These are phyloP conservation scores for Cheilinus undulatus DNA, from an alignment of 2,113 vertebrate genomes.

Conservation along the genomic window DNA sequence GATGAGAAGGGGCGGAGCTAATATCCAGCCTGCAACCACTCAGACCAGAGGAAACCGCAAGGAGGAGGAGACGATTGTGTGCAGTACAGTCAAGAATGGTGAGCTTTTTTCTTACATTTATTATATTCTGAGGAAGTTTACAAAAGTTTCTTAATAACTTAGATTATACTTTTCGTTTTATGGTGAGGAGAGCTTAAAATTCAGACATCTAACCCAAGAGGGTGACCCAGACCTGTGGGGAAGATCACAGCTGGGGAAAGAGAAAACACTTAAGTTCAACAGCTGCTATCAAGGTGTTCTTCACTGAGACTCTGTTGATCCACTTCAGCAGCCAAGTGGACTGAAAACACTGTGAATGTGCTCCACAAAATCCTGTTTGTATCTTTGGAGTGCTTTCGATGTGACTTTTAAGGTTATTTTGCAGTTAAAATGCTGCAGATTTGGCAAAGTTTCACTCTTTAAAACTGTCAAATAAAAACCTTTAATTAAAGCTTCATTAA, in stretches of 20 bases:
- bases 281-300: constrained; percentile 53
- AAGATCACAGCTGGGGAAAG: constrained; percentile 4
- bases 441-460: neutral
- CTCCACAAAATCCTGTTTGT: constrained; percentile 19
- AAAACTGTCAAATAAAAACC: neutral
- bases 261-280: constrained; percentile 25
- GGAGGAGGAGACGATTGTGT: constrained; percentile 95
- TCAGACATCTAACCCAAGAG: neutral
- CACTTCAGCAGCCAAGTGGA: constrained; percentile 47
- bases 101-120: constrained; percentile 46
- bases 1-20: constrained; percentile 91
- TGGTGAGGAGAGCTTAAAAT: neutral
- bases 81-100: constrained; percentile 95
- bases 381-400: constrained; percentile 16
- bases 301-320: constrained; percentile 51
- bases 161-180: neutral
- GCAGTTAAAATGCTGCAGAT: neutral
- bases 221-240: neutral
- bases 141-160: neutral
- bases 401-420: constrained; percentile 1
- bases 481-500: no score
- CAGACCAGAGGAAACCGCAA: constrained; percentile 84
- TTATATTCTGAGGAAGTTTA: neutral
- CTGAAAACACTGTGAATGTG: constrained; percentile 31
- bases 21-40: constrained; percentile 79